Evolutionary conservation across 2,113 vertebrate species (phyloP).

Genomic region (Notothenia coriiceps): DNA sequence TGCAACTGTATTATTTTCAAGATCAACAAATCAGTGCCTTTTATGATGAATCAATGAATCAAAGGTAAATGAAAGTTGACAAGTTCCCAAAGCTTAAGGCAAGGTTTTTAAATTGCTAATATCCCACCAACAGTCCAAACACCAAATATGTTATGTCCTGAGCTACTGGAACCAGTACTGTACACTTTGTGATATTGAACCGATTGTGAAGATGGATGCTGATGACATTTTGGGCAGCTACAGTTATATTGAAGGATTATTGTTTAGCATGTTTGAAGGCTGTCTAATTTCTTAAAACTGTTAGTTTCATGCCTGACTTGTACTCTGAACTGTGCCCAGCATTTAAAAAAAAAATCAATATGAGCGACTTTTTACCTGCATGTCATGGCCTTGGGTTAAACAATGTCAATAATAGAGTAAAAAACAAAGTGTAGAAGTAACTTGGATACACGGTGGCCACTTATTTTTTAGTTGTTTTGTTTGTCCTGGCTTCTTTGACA

Average conservation of each 20-base stretch:
- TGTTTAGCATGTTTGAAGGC: background rate
- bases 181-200: background rate
- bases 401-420: background rate
- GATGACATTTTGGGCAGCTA: background rate
- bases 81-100: background rate
- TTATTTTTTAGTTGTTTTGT: background rate
- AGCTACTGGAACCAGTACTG: background rate
- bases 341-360: background rate
- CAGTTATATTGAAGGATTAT: background rate
- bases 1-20: background rate
- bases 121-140: too few species aligned
- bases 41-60: background rate
- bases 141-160: too few species aligned
- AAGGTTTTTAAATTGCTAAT: too few species aligned
- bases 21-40: background rate
- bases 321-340: background rate
- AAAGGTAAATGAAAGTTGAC: too few species aligned
- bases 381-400: background rate
- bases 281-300: background rate
- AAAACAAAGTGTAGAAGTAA: background rate
- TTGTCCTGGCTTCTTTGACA: conserved; percentile 9
- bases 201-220: background rate
- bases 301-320: background rate
- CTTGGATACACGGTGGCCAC: background rate
- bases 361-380: background rate